Conservation (phyloP, 2,797 vertebrate genomes). For the Sardinella longiceps region DNA sequence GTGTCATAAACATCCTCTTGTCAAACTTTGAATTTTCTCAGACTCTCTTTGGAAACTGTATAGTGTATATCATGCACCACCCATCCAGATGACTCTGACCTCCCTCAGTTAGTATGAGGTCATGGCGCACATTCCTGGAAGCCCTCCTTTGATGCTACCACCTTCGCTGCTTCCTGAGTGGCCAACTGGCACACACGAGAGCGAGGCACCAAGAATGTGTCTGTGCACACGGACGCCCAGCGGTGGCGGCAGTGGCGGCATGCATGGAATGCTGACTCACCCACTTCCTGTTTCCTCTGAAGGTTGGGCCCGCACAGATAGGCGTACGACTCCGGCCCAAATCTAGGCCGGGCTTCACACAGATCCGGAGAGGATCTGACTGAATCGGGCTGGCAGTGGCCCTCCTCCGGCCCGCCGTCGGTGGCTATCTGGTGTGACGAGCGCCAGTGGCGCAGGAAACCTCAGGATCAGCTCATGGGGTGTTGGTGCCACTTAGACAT, state of each 20-base stretch:
- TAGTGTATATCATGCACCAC: background rate
- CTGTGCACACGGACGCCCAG: background rate
- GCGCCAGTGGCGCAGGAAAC: conserved; percentile 65
- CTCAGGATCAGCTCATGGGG: conserved; percentile 62
- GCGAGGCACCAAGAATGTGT: conserved; percentile 25
- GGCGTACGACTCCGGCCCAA: background rate
- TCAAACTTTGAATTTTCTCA: background rate
- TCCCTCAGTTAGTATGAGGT: conserved; percentile 14
- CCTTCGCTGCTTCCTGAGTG: conserved; percentile 23
- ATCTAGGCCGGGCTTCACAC: background rate
- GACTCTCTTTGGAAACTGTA: background rate
- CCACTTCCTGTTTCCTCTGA: conserved; percentile 74
- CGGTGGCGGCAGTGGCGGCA: conserved; percentile 56
- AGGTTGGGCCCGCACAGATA: background rate
- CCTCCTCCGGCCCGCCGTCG: background rate
- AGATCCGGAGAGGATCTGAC: background rate
- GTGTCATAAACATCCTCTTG: background rate
- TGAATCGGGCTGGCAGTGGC: background rate
- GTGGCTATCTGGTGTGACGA: background rate
- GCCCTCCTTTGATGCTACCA: background rate
- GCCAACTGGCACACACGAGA: background rate
- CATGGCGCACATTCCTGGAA: conserved; percentile 7
- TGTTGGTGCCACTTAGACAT: conserved; percentile 54
- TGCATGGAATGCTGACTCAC: conserved; percentile 71
- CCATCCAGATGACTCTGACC: background rate